Evolutionary conservation across 2,888 invertebrate genomes (phyloP).

Genomic region (Hyppa rectilinea): DNA sequence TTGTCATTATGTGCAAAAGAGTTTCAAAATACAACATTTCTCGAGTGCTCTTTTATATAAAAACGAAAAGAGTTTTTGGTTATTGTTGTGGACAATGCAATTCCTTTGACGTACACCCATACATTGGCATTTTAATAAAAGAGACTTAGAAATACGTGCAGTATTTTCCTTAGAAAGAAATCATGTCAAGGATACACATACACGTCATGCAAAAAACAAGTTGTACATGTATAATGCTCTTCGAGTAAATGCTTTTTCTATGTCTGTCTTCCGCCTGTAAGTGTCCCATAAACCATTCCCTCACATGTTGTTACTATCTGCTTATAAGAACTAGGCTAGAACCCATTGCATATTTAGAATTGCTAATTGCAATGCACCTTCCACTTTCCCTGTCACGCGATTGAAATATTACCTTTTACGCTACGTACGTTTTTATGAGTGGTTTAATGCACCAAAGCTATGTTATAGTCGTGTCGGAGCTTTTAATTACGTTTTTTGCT

Average conservation of each 20-base stretch:
- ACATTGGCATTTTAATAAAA: slow-evolving; percentile 5
- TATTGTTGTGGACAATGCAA: background rate
- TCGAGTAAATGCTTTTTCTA: slow-evolving; percentile 49
- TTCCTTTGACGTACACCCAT: background rate
- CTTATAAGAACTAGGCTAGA: slow-evolving; percentile 62
- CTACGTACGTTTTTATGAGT: slow-evolving; percentile 45
- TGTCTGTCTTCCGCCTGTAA: slow-evolving; percentile 23
- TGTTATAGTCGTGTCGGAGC: slow-evolving; percentile 21
- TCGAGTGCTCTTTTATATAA: background rate
- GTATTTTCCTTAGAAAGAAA: slow-evolving; percentile 22
- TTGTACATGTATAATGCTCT: slow-evolving; percentile 9
- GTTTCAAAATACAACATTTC: background rate
- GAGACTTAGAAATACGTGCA: background rate
- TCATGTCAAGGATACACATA: slow-evolving; percentile 31
- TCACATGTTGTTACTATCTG: slow-evolving; percentile 53
- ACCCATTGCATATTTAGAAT: slow-evolving; percentile 66
- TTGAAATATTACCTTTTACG: slow-evolving; percentile 52
- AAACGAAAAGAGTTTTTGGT: background rate
- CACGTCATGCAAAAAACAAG: slow-evolving; percentile 28
- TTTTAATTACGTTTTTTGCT: slow-evolving; percentile 28
- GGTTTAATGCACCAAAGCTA: slow-evolving; percentile 28
- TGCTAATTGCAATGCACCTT: slow-evolving; percentile 67
- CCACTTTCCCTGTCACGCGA: slow-evolving; percentile 59
- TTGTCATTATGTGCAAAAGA: background rate
- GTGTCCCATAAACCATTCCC: slow-evolving; percentile 46